phyloP scores from a whole-genome alignment of 2,888 invertebrate species.

The Aphelenchoides bicaudatus region DNA sequence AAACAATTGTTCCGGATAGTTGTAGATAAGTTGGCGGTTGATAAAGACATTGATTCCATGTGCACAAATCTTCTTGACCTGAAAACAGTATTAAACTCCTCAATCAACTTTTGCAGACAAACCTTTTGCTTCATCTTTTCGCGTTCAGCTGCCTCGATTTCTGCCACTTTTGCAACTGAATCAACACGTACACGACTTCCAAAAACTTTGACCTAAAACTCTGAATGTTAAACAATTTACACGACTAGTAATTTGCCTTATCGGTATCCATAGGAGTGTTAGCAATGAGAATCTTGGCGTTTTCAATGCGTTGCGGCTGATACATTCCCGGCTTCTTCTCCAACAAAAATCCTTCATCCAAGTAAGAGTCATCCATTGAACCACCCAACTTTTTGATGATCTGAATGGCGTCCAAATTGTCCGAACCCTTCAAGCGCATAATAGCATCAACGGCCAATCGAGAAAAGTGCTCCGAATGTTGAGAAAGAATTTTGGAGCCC shows the following conservation, averaged over 20 bases:
- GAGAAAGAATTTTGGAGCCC: slow-evolving; percentile 93
- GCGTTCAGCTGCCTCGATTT: slow-evolving; percentile 92
- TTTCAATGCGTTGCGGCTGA: slow-evolving; percentile 90
- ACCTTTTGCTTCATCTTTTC: slow-evolving; percentile 99
- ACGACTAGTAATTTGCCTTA: slow-evolving; percentile 76
- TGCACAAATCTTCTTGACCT: slow-evolving; percentile 80
- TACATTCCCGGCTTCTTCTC: slow-evolving; percentile 95
- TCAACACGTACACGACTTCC: slow-evolving; percentile 77
- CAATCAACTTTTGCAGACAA: slow-evolving; percentile 4
- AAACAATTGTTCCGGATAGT: slow-evolving; percentile 98
- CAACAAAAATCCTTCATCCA: slow-evolving; percentile 83
- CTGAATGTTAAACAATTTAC: slow-evolving; percentile 1
- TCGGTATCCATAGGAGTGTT: slow-evolving; percentile 99
- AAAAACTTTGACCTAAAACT: slow-evolving; percentile 70
- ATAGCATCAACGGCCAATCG: slow-evolving; percentile 92
- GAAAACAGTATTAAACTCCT: not conserved
- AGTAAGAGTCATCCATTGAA: slow-evolving; percentile 85
- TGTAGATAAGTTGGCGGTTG: slow-evolving; percentile 97
- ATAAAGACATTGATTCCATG: slow-evolving; percentile 97
- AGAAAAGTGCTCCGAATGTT: slow-evolving; percentile 93
- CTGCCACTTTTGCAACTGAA: slow-evolving; percentile 77
- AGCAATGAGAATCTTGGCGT: slow-evolving; percentile 92
- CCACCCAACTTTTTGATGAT: slow-evolving; percentile 95
- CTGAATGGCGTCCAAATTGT: slow-evolving; percentile 90
- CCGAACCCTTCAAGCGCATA: slow-evolving; percentile 86